phyloP scores from a whole-genome alignment of 2,113 vertebrate species.

The Thamnophis sirtalis region DNA sequence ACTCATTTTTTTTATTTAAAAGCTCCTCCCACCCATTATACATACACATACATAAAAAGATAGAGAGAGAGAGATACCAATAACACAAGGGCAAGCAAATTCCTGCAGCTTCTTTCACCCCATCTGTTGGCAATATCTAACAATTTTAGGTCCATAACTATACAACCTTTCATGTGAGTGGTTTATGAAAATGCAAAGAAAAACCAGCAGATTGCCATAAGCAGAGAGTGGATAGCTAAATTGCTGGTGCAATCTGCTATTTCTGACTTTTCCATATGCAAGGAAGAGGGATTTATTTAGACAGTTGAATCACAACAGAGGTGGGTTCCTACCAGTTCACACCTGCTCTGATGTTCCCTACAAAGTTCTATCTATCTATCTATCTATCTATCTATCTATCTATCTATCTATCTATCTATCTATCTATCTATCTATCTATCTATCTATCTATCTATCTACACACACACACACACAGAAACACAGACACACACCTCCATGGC shows the following conservation, averaged over 20 bases:
- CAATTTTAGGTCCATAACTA: neutral
- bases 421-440: no score
- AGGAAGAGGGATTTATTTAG: neutral
- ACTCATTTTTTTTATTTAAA: slow-evolving; percentile 36
- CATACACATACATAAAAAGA: no score
- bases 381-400: no score
- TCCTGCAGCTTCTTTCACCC: slow-evolving; percentile 48
- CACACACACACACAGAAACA: no score
- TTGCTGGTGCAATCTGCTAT: neutral
- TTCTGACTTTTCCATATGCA: neutral
- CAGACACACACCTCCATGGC: no score
- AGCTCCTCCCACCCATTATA: neutral
- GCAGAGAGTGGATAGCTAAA: neutral
- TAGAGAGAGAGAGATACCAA: neutral
- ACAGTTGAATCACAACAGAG: neutral
- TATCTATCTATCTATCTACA: no score
- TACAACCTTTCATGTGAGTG: neutral
- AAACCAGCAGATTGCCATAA: neutral
- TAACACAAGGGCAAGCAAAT: neutral
- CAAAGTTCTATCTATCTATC: no score
- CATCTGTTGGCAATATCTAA: slow-evolving; percentile 62
- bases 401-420: no score
- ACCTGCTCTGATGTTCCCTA: no score
- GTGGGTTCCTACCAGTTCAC: no score
- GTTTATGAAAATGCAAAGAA: neutral